Evolutionary conservation across 2,113 vertebrate genomes (phyloP).

Genomic region (Plecturocebus donacophilus): DNA sequence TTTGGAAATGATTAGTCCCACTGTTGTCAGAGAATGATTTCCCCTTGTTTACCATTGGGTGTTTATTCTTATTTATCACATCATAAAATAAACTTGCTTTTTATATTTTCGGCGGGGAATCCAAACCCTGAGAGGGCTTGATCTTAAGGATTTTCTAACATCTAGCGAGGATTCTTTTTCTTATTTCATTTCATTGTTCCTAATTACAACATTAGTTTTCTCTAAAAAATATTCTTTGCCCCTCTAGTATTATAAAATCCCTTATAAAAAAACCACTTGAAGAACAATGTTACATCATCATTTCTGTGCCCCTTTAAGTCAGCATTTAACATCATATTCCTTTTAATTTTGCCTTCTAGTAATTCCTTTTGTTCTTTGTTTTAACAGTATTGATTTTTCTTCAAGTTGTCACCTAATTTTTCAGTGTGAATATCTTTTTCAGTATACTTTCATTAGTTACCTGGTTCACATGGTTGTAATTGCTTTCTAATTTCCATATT

Average conservation of each 20-base stretch:
- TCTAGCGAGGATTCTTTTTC: constrained; percentile 74
- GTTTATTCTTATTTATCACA: constrained; percentile 65
- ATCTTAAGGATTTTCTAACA: constrained; percentile 68
- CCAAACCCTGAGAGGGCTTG: constrained; percentile 61
- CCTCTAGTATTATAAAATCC: constrained; percentile 44
- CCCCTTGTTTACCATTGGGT: constrained; percentile 40
- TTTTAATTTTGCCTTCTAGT: constrained; percentile 74
- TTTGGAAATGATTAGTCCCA: background rate
- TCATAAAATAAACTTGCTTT: constrained; percentile 58
- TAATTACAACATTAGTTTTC: constrained; percentile 69
- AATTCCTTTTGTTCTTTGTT: constrained; percentile 70
- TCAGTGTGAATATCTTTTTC: constrained; percentile 56
- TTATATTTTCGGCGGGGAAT: constrained; percentile 61
- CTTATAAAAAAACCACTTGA: constrained; percentile 62
- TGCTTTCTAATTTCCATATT: constrained; percentile 59
- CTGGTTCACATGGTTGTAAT: constrained; percentile 53
- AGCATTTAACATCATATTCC: constrained; percentile 47
- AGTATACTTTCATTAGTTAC: constrained; percentile 55
- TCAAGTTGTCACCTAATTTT: constrained; percentile 60
- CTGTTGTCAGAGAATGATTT: constrained; percentile 31
- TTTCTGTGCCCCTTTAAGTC: background rate
- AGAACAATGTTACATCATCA: constrained; percentile 25
- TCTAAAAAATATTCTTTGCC: constrained; percentile 61
- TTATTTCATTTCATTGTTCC: constrained; percentile 73
- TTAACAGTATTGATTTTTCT: constrained; percentile 68